Base-by-base conservation (phyloP, 1,140 invertebrate genomes). In the Chymomyza costata region DNA sequence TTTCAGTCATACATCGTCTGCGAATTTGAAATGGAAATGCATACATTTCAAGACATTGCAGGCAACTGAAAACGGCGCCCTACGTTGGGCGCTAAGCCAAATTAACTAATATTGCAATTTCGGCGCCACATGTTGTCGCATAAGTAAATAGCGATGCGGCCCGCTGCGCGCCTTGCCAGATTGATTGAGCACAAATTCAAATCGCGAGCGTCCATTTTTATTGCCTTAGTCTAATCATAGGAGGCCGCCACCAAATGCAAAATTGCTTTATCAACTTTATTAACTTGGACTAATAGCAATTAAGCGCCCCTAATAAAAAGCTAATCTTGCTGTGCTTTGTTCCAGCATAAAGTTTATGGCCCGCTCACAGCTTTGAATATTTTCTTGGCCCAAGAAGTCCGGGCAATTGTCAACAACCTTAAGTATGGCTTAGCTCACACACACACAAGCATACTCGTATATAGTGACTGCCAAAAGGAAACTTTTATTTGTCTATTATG, bases 221-320 rank as follows among this genome's bases (percentile, higher is more conserved):
- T 80, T 46, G 37, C 59, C 37, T 21, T 31, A 19, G 57, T 64
- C 71, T 60, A 78, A 78, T 78, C 66, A 80, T 80, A 67, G 63
- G 47, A 52, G 39, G 25, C 52, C 46, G 55, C 60, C 67, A 73
- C 64, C 67, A 80, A 80, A 81, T 65, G 74, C 68, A 64, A 80
- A 80, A 80, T 80, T 80, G 74, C 73, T 81, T 80, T 80, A 80
- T 80, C 74, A 80, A 80, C 64, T 80, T 81, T 80, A 80, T 80
- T 80, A 80, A 80, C 64, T 80, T 80, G 60, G 68, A 81, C 73
- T 80, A 80, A 80, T 80, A 73, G 74, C 73, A 80, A 80, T 80
- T 80, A 80, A 80, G n/a, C 81, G 73, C 74, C 74, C 55, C 68
- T 68, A 80, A 81, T 80, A 80, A 80, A 80, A 80, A 80, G 59